Base-by-base conservation (phyloP, 2,797 vertebrate genomes). In the Rhinatrema bivittatum region DNA sequence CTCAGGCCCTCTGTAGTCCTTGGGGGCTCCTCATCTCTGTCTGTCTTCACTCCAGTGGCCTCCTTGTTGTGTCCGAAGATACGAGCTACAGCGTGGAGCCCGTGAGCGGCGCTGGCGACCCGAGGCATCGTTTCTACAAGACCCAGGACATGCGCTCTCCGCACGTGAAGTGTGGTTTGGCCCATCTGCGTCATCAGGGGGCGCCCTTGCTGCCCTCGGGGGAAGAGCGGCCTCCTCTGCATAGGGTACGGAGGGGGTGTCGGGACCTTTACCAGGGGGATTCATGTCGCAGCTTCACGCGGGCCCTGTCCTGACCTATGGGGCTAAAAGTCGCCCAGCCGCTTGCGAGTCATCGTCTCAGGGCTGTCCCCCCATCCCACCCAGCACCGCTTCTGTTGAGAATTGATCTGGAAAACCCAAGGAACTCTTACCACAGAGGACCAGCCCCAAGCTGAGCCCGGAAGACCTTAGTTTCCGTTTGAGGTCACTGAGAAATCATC, bases 31-130 rank as follows among this genome's bases (percentile, higher is more conserved):
- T n/a, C n/a, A n/a, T n/a, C n/a, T 23, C 4, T 23, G 7, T 2
- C 8, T 15, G 9, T 43, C 15, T 46, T 30, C 39, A 45, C 40
- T 27, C 11, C 58, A 94, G 91, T 3, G 91, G 88, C 5, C 12
- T 89, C 31, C 65, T 92, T n/a, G 49, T 68, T 38, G 46, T 94
- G 42, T 87, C 89, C 1, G 53, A 76, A 20, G 81, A 72, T 14
- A 65, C 79, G 65, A 87, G 81, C 68, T 91, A 88, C 2, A 62
- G 63, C 29, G 60, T 97, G 36, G 84, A 79, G 58, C 85, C 84
- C 0, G 67, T 8, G 2, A n/a, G n/a, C n/a, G n/a, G n/a, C n/a
- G 16, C 34, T 3, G 21, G 10, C 26, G 54, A 43, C 4, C 25
- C 3, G 3, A 41, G 57, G 7, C 81, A 79, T 26, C 2, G 57